Evolutionary conservation across 2,113 vertebrate species (phyloP).

Genomic region (Callithrix jacchus): DNA sequence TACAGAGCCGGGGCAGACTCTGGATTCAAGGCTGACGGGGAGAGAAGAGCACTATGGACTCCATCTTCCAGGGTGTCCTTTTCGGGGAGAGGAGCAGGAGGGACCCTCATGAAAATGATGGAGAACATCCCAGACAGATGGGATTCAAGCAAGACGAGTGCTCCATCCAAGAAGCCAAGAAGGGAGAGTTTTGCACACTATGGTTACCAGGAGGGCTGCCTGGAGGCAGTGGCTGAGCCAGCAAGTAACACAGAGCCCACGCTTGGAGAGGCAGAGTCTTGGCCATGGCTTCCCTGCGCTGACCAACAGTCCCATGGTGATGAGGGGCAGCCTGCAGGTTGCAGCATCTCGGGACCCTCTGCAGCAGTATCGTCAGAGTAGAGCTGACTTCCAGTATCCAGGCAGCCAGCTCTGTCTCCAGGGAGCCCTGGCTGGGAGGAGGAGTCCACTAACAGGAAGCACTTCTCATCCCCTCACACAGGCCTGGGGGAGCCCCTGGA

Average conservation of each 20-base stretch:
- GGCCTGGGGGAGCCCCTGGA: not conserved
- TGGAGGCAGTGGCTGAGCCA: not conserved
- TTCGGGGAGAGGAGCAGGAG: not conserved
- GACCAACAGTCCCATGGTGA: not conserved
- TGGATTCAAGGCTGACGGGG: too few relatives aligned
- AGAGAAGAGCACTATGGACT: not conserved
- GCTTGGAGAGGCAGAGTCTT: not conserved
- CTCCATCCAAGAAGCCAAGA: not conserved
- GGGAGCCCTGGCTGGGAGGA: not conserved
- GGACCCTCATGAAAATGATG: not conserved
- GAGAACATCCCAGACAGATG: not conserved
- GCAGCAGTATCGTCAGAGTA: rapidly evolving
- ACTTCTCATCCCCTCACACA: not conserved
- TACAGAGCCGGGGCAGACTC: not conserved
- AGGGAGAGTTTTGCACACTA: not conserved
- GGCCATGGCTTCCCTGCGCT: rapidly evolving
- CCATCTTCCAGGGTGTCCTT: not conserved
- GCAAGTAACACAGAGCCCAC: not conserved
- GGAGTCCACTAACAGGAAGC: not conserved
- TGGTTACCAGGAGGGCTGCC: slow-evolving; percentile 23
- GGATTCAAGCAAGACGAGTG: not conserved
- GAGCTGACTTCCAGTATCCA: not conserved
- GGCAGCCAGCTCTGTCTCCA: not conserved
- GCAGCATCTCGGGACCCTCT: not conserved
- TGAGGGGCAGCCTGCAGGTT: not conserved